These are phyloP conservation scores for Spinus olivaceus DNA, from an alignment of 2,797 vertebrate genomes.

Conservation along the genomic window DNA sequence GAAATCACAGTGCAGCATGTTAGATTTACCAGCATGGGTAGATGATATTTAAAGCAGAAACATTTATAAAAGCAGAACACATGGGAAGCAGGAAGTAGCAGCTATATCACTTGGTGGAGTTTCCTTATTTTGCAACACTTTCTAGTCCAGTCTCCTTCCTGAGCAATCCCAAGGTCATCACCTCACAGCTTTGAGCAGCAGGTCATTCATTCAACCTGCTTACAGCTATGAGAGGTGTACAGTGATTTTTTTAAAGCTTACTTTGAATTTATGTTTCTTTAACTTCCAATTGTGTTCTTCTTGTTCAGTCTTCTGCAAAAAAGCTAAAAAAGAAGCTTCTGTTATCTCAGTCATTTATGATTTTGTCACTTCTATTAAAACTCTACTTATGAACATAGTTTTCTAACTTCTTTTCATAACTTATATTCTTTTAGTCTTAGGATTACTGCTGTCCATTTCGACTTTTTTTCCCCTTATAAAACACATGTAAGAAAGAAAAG, in stretches of 20 bases:
- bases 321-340: slow-evolving; percentile 1
- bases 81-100: background rate
- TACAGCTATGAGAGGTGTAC: background rate
- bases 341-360: slow-evolving; percentile 31
- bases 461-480: background rate
- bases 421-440: background rate
- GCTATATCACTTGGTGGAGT: background rate
- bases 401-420: slow-evolving; percentile 7
- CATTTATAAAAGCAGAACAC: background rate
- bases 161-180: background rate
- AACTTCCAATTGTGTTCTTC: background rate
- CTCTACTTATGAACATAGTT: background rate
- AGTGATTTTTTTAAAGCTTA: background rate
- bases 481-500: background rate
- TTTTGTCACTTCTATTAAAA: slow-evolving; percentile 15
- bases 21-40: background rate
- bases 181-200: slow-evolving; percentile 9
- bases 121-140: background rate
- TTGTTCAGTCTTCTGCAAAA: slow-evolving; percentile 7
- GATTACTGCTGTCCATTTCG: background rate
- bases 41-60: slow-evolving; percentile 25
- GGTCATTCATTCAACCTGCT: background rate
- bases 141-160: background rate
- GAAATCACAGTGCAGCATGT: background rate
- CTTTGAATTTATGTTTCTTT: slow-evolving; percentile 16